Base-by-base conservation (phyloP, 2,797 vertebrate genomes). In the Xerus rutilus region DNA sequence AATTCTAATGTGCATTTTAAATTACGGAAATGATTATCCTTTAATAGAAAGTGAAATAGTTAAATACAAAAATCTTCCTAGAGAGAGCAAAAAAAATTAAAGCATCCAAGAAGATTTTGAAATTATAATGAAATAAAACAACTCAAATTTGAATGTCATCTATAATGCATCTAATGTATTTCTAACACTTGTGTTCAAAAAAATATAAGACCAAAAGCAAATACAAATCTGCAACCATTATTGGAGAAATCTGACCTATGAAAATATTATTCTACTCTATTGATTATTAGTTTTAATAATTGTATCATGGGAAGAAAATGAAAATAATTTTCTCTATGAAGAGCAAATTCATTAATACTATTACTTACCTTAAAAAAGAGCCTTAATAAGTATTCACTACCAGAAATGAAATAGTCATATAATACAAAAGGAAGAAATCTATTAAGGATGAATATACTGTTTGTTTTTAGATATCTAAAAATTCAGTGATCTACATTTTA, bases 281-380 rank as follows among this genome's bases (percentile, higher is more conserved):
- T 69, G 14, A 28, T 57, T 77, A 72, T 57, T 54, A 21, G 11
- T 81, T 91, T 92, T 83, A 74, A 45, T 69, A 85, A 65, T 7
- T 91, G 28, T n/a, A 10, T n/a, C 9, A 79, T 74, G 15, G 69
- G 8, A 49, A 65, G 83, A 64, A 35, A 28, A 32, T 32, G 52
- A 52, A 92, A 83, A 78, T 81, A 5, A 28, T 32, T 7, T 47
- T 43, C 64, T 64, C 25, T 65, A 39, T 20, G 45, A 18, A 83
- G 14, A 74, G 59, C 52, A 91, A 35, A 17, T 86, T 89, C 43
- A 88, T 94, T 74, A 74, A 32, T 72, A 84, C 77, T 86, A 43
- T 5, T 43, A 35, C 32, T 91, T 73, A 25, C 45, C 9, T 84
- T 86, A n/a, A 62, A 70, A 86, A 70, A 47, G 70, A 91, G 6